Conservation (phyloP, 1,140 invertebrate genomes). For the Drosophila simulans region DNA sequence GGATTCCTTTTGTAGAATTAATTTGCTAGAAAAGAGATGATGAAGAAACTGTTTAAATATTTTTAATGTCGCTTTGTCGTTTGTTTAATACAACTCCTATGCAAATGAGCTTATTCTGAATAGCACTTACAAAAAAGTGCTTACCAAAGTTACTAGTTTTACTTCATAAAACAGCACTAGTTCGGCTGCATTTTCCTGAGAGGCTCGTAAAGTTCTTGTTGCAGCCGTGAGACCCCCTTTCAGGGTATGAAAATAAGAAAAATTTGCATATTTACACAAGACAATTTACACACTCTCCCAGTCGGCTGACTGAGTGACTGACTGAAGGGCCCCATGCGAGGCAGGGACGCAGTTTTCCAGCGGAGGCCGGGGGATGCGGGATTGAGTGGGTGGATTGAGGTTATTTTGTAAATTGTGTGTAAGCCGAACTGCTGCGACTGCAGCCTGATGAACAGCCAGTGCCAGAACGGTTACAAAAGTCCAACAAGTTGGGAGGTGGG, state of each 20-base stretch:
- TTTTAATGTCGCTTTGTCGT: no score
- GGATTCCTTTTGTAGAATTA: no score
- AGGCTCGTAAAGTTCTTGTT: neutral
- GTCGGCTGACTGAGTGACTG: slow-evolving; percentile 33
- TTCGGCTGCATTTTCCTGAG: neutral
- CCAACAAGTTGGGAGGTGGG: slow-evolving; percentile 66
- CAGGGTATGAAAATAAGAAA: slow-evolving; percentile 46
- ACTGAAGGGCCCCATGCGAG: slow-evolving; percentile 31
- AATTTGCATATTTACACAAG: slow-evolving; percentile 77
- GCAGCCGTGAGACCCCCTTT: neutral
- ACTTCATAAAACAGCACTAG: neutral
- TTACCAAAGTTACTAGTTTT: no score
- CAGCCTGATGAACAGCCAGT: slow-evolving; percentile 48
- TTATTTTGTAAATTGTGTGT: slow-evolving; percentile 78
- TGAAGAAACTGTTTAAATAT: no score
- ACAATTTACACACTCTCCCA: slow-evolving; percentile 72
- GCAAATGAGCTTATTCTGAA: no score
- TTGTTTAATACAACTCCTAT: no score
- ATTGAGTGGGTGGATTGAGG: slow-evolving; percentile 47
- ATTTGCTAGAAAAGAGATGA: no score
- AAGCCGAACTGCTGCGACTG: slow-evolving; percentile 71
- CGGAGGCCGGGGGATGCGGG: neutral
- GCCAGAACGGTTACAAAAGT: slow-evolving; percentile 61
- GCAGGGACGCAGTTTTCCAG: neutral
- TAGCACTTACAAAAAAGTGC: neutral